Base-by-base conservation (phyloP, 2,888 invertebrate species). In the Sisyra nigra region DNA sequence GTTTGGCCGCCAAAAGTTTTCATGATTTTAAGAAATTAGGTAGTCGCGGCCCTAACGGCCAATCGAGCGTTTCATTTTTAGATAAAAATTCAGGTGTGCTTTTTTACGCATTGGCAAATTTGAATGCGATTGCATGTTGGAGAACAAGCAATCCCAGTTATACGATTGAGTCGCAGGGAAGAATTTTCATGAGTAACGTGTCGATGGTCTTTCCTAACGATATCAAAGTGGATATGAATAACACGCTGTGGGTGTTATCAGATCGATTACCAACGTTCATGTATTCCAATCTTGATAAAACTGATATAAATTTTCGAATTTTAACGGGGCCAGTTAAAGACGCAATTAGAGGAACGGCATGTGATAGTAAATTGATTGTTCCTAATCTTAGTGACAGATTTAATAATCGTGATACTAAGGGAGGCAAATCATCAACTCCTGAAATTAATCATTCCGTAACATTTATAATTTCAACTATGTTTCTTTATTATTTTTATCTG, bases 71-170 rank as follows among this genome's bases (percentile, higher is more conserved):
- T 1, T 76, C 80, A 1, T 83, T 81, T 53, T 56, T 83, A 1
- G 81, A 84, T 48, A 72, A 73, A 15, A 69, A 72, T 47, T 76
- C 79, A 0, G 80, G 78, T 1, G 78, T 84, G 1, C 58, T 85
- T 0, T 81, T 84, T 57, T 85, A 84, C 55, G 74, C 81, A 1
- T 57, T 84, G 42, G 73, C 82, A 1, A 82, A 84, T 54, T 56
- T 80, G 13, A 82, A 84, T 54, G 80, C 82, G 0, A 74, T 85
- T 0, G 82, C 78, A 1, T 85, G 84, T 53, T 85, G 84, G 84
- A 74, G 72, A 51, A 79, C 80, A 0, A 73, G 76, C 0, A 77
- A 75, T 50, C 71, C 71, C 36, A 69, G 68, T 1, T 83, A 82
- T 53, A 70, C 67, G 4, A 74, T 76, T 61, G 72, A 75, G 48